Base-by-base conservation (phyloP, 2,797 vertebrate species). In the Acipenser oxyrinchus region DNA sequence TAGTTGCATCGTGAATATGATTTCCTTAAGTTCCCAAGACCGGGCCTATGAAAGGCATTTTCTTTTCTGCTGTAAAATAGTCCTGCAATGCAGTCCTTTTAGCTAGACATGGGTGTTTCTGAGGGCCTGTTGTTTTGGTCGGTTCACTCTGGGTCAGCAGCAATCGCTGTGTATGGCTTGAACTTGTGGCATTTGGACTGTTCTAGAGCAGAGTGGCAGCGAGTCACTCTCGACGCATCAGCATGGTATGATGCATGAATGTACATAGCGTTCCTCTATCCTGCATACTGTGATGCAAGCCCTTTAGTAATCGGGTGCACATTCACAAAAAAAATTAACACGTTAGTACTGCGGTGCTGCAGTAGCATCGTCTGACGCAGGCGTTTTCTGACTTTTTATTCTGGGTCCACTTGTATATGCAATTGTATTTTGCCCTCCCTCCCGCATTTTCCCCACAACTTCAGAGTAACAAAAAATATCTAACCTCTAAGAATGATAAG, bases 41-140 rank as follows among this genome's bases (percentile, higher is more conserved):
- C 4, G 50, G 12, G 37, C 37, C 37, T 58, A 72, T 72, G 62
- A 77, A 76, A 72, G 66, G 63, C 8, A 48, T 64, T 71, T 71
- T 74, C 75, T 72, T 58, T 67, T 70, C 49, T 37, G 60, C 53
- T 50, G 9, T 71, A 65, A 68, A 68, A 70, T 49, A 71, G 18
- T 11, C 12, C 50, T 60, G 70, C 72, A 70, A 70, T 64, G 61
- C 62, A 51, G 66, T 64, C 60, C 69, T 69, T 62, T 68, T 66
- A 60, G 59, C 57, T 49, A 49, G 49, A 6, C 70, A 66, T 67
- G 48, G 8, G 15, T 66, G 65, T 68, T 65, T 59, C 62, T 64
- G 52, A 64, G 57, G 49, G 15, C 49, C 52, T 68, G 67, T 70
- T 65, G 49, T 62, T 67, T 55, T 4, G 9, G 6, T 2, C 18